Evolutionary conservation across 2,797 vertebrate species (phyloP), one percentile per base, ranked within the genome.

Genomic region (Karalla daura): DNA sequence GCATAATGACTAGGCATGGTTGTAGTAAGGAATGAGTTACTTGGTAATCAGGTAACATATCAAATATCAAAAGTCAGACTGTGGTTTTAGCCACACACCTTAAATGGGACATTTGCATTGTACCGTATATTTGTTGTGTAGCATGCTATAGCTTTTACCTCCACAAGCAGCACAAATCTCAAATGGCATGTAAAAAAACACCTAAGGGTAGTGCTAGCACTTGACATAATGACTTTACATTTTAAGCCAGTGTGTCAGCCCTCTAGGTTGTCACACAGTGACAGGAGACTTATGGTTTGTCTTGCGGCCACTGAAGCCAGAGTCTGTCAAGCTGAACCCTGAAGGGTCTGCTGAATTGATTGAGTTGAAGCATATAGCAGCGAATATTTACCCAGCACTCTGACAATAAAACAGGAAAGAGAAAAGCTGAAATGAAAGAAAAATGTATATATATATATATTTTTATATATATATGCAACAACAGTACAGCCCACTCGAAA

Each of bases 321-420:
- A 60, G 49, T 24, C 56, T 66, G 74, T 71, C 76, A 53, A 69
- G 60, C 10, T 43, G 25, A 80, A 62, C 41, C 53, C 60, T 78
- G 1, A 0, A 50, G 54, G 44, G 24, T 61, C 39, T 46, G 50
- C 44, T 64, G 63, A 75, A 71, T 68, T 30, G 39, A 76, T 60
- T 67, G 32, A 41, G 50, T 17, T 40, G 33, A 69, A 72, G 59
- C 51, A 56, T 70, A 75, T 78, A 12, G 15, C 50, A 54, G 47
- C 47, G 37, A 61, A 37, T 61, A 71, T 84, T 77, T 76, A 73
- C 60, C 28, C 14, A 13, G 52, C 52, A 64, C 61, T 25, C n/a
- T 78, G 47, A 51, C 68, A 76, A 73, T 51, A 66, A 75, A 78
- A 70, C 62, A 47, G 55, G 32, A 25, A 27, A 32, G 36, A 36